phyloP scores from a whole-genome alignment of 1,140 invertebrate species.

The Heliconius nattereri region DNA sequence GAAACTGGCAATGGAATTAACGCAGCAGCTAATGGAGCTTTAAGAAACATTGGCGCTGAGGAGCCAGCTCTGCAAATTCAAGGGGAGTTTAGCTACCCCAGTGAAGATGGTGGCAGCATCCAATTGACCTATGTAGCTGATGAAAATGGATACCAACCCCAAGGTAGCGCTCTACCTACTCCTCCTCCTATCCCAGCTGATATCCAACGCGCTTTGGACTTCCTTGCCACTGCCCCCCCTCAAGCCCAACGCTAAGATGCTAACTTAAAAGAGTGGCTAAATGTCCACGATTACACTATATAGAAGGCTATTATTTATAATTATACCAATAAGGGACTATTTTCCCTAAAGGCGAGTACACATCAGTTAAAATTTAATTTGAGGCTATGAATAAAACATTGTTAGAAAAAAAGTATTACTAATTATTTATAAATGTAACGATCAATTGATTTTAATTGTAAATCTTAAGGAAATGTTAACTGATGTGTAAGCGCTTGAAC shows the following conservation, averaged over 20 bases:
- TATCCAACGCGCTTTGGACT: conserved; percentile 83
- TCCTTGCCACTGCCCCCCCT: conserved; percentile 68
- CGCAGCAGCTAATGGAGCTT: conserved; percentile 78
- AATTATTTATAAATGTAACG: neutral
- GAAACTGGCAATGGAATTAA: conserved; percentile 83
- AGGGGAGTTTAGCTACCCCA: conserved; percentile 84
- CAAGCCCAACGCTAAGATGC: conserved; percentile 49
- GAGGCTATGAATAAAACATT: neutral
- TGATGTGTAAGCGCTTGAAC: conserved; percentile 1
- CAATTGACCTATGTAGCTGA: conserved; percentile 85
- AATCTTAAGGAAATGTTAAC: neutral
- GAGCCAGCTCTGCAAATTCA: conserved; percentile 75
- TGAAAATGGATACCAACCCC: conserved; percentile 82
- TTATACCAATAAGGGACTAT: neutral
- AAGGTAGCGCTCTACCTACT: conserved; percentile 84
- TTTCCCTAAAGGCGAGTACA: neutral
- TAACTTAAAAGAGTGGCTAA: neutral
- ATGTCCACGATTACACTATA: neutral
- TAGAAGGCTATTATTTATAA: conserved; percentile 5
- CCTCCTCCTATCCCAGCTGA: conserved; percentile 85
- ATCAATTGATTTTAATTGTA: neutral
- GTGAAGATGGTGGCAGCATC: conserved; percentile 82
- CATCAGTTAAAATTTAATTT: neutral
- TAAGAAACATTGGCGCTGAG: conserved; percentile 78
- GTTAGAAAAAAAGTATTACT: neutral